These are phyloP conservation scores for Phyllostomus discolor DNA, from an alignment of 2,113 vertebrate species.

Conservation along the genomic window DNA sequence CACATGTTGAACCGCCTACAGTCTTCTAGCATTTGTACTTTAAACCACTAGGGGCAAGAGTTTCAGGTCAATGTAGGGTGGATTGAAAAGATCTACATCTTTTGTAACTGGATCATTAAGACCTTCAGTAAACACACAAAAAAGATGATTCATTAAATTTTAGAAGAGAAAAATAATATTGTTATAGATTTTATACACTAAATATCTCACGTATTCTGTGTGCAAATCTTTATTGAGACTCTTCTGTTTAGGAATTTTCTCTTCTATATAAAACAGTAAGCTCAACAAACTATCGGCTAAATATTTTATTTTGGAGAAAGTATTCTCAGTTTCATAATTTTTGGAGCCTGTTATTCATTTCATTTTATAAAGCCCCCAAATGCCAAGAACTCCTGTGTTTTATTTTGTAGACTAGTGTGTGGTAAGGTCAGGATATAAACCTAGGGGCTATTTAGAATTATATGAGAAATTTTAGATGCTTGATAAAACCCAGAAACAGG, in stretches of 20 bases:
- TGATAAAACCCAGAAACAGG: conserved; percentile 1
- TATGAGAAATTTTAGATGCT: conserved; percentile 17
- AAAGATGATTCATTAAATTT: neutral
- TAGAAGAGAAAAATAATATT: neutral
- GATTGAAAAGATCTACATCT: neutral
- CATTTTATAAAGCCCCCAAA: neutral
- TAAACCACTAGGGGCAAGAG: neutral
- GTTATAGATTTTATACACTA: neutral
- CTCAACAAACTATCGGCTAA: neutral
- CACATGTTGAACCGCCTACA: neutral
- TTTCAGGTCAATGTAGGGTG: neutral
- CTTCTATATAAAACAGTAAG: neutral
- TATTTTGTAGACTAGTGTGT: conserved; percentile 5
- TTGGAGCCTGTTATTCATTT: neutral
- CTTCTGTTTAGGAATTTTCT: neutral
- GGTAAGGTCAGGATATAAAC: conserved; percentile 23
- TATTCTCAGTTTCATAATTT: conserved; percentile 15
- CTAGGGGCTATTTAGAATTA: neutral
- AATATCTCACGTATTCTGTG: neutral
- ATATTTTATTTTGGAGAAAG: neutral
- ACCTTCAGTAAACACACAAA: neutral
- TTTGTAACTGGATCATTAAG: neutral
- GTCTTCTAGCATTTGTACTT: neutral
- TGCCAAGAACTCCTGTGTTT: neutral
- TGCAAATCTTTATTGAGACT: neutral